Conservation (phyloP, 1,140 invertebrate species). For the Lucilia cuprina region DNA sequence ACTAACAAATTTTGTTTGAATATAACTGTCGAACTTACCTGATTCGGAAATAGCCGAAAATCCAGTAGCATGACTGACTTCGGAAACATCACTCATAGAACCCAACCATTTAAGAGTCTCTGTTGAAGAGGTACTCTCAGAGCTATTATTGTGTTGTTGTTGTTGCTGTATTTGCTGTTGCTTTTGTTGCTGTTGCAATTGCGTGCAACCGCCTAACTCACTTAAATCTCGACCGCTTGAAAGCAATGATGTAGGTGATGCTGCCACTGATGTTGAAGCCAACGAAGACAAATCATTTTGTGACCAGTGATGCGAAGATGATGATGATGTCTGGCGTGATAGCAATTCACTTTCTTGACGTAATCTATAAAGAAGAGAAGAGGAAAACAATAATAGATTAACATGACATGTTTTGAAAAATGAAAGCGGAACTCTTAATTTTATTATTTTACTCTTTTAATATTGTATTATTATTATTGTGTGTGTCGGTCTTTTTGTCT, state of each 20-base stretch:
- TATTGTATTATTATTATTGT: background rate
- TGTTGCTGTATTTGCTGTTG: slow-evolving; percentile 37
- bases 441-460: background rate
- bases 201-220: slow-evolving; percentile 58
- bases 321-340: slow-evolving; percentile 49
- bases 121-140: slow-evolving; percentile 76
- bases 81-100: slow-evolving; percentile 78
- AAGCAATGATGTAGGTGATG: slow-evolving; percentile 51
- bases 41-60: slow-evolving; percentile 60
- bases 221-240: slow-evolving; percentile 45
- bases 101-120: slow-evolving; percentile 86
- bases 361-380: slow-evolving; percentile 48
- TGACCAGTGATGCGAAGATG: slow-evolving; percentile 63
- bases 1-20: background rate
- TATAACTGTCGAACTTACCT: slow-evolving; percentile 46
- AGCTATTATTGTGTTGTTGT: slow-evolving; percentile 62
- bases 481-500: too few relatives aligned
- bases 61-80: slow-evolving; percentile 66
- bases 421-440: slow-evolving; percentile 23
- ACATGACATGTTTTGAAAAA: slow-evolving; percentile 13
- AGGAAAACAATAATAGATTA: slow-evolving; percentile 32
- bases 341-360: slow-evolving; percentile 62
- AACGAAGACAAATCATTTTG: slow-evolving; percentile 62
- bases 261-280: slow-evolving; percentile 58
- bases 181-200: background rate